These are phyloP conservation scores for Camponotus floridanus DNA, from an alignment of 1,140 invertebrate species.

Conservation along the genomic window DNA sequence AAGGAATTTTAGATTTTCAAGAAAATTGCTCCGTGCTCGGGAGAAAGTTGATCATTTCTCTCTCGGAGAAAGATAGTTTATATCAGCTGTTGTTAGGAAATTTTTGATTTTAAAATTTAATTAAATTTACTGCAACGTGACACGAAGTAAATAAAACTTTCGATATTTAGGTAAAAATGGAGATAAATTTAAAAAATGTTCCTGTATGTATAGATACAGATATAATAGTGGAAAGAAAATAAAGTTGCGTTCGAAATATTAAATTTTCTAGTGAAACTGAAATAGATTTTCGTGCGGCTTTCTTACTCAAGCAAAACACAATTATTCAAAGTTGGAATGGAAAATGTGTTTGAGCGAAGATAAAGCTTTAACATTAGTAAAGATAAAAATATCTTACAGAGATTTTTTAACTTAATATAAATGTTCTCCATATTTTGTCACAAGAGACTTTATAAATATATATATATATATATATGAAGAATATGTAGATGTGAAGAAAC, in stretches of 20 bases:
- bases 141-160: not conserved
- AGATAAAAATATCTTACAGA: not conserved
- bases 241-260: not conserved
- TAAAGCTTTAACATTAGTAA: not conserved
- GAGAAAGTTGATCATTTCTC: not conserved
- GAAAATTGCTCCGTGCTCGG: not conserved
- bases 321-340: not conserved
- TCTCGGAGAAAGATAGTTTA: not conserved
- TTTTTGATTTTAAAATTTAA: not conserved
- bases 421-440: constrained; percentile 10
- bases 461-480: not conserved
- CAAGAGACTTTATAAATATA: constrained; percentile 30
- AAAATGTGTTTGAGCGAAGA: not conserved
- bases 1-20: not conserved
- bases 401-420: not conserved
- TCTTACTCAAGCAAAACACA: not conserved
- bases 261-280: not conserved
- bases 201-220: not conserved
- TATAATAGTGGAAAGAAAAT: not conserved
- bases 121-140: not conserved
- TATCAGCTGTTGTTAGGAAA: not conserved
- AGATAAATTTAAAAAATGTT: not conserved
- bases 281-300: not conserved
- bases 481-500: constrained; percentile 31
- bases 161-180: not conserved